Evolutionary conservation across 2,797 vertebrate genomes (phyloP), one percentile per base, ranked within the genome.

Genomic region (Decapterus maruadsi): DNA sequence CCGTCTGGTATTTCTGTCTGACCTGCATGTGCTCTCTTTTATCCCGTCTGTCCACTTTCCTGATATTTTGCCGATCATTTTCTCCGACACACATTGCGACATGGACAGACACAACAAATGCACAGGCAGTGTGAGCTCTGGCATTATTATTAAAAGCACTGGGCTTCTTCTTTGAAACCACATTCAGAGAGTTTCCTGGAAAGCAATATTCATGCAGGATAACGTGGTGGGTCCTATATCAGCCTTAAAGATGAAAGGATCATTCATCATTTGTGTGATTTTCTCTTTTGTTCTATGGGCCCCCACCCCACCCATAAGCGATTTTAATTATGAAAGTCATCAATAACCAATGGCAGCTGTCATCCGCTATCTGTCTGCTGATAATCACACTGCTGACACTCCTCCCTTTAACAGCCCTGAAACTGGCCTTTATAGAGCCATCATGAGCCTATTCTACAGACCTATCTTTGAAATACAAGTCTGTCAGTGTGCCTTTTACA

Each of bases 301-400:
- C 72, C 26, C 26, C 26, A 26, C 87, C 83, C 79, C 83, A 78
- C 82, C 90, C 82, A 90, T 93, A 93, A 92, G 89, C 76, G 85
- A 92, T 94, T 95, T 93, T 93, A 95, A 95, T 95, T 94, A 95
- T 94, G 92, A 93, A 93, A 93, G 88, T 90, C 94, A 95, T 96
- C 94, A 95, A 95, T 95, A 94, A 94, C 92, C 90, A 82, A 94
- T 90, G 92, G 88, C 93, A 93, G 90, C 93, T 94, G 95, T 94
- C 94, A 94, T 88, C 87, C 62, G 91, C 88, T 93, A 93, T 95
- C 94, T 92, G 90, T 90, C 92, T 90, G 85, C 72, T 89, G 90
- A 91, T 94, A 91, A 93, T 93, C 90, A 88, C 83, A 64, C 62
- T 13, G 38, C 84, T 88, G 89, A 85, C 89, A 92, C 69, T 82